Percentiles rank a stretch among this genome's conserved stretches.
Conservation (phyloP, 2,888 invertebrate genomes). For the Tachystola acroxantha region DNA sequence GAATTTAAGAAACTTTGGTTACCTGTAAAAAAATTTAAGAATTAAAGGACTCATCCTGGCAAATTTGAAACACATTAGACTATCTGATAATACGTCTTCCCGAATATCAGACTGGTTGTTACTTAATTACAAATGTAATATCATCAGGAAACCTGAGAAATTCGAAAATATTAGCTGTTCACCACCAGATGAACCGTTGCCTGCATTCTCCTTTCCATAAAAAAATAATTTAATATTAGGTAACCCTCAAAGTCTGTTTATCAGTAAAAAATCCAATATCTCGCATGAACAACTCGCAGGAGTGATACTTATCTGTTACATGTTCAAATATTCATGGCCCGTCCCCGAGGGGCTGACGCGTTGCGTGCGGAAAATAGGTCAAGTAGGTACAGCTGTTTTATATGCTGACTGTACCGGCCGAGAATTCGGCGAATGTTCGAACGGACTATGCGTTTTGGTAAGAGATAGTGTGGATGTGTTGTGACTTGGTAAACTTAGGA, state of each 20-base stretch:
- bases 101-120: too few species aligned
- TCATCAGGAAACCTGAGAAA: too few species aligned
- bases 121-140: too few species aligned
- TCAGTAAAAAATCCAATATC: slow-evolving; percentile 32
- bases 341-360: slow-evolving; percentile 3
- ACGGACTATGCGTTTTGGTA: slow-evolving; percentile 4
- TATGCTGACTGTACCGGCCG: slow-evolving; percentile 20
- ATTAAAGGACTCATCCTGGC: too few species aligned
- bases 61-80: too few species aligned
- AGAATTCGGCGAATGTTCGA: slow-evolving; percentile 17
- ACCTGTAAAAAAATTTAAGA: too few species aligned
- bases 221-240: not conserved
- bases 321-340: slow-evolving; percentile 29
- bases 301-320: slow-evolving; percentile 25
- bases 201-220: too few species aligned
- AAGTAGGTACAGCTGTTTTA: slow-evolving; percentile 18
- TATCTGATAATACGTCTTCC: too few species aligned
- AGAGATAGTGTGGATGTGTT: not conserved
- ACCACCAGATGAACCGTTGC: too few species aligned
- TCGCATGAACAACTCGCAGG: slow-evolving; percentile 26
- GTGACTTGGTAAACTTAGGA: not conserved
- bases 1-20: too few species aligned
- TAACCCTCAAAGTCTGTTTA: not conserved
- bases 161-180: too few species aligned
- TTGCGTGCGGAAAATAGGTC: slow-evolving; percentile 22